Percentiles rank a stretch among this genome's conserved stretches.
These are phyloP conservation scores for Dromiciops gliroides DNA, from an alignment of 2,113 vertebrate genomes.

Conservation along the genomic window DNA sequence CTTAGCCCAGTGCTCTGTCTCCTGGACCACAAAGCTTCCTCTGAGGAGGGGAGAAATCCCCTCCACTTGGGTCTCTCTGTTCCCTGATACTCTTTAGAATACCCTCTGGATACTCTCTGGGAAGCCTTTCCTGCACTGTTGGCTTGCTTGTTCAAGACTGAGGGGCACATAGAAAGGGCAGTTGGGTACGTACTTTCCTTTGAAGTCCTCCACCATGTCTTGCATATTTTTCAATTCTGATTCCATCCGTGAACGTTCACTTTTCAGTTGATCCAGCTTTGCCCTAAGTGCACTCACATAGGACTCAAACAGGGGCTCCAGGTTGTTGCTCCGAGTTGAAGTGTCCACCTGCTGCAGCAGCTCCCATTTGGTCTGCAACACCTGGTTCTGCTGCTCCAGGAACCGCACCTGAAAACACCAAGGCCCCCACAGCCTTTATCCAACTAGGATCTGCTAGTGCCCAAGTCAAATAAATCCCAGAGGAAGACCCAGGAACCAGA, in stretches of 20 bases:
- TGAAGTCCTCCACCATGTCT: conserved; percentile 91
- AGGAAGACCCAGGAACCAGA: not conserved
- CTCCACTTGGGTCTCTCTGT: not conserved
- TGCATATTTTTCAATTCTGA: conserved; percentile 93
- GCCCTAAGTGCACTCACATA: conserved; percentile 88
- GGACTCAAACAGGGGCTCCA: conserved; percentile 87
- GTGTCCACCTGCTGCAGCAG: conserved; percentile 86
- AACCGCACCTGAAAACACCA: conserved; percentile 86
- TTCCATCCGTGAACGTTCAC: conserved; percentile 89
- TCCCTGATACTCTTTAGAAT: not conserved
- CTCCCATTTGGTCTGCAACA: conserved; percentile 91
- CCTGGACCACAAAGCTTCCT: not conserved
- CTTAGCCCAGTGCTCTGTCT: not conserved
- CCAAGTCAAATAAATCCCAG: not conserved
- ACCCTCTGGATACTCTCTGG: not conserved
- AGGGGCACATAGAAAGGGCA: not conserved
- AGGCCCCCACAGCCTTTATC: not conserved
- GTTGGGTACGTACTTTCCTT: conserved; percentile 86
- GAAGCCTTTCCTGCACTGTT: not conserved
- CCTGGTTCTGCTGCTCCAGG: conserved; percentile 91
- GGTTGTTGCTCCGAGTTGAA: conserved; percentile 76
- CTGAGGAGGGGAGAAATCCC: not conserved
- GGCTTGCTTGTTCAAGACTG: not conserved
- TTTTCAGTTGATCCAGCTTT: conserved; percentile 84
- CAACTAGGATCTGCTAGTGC: not conserved